phyloP scores from a whole-genome alignment of 2,888 invertebrate species.

The Drosophila basisetae region DNA sequence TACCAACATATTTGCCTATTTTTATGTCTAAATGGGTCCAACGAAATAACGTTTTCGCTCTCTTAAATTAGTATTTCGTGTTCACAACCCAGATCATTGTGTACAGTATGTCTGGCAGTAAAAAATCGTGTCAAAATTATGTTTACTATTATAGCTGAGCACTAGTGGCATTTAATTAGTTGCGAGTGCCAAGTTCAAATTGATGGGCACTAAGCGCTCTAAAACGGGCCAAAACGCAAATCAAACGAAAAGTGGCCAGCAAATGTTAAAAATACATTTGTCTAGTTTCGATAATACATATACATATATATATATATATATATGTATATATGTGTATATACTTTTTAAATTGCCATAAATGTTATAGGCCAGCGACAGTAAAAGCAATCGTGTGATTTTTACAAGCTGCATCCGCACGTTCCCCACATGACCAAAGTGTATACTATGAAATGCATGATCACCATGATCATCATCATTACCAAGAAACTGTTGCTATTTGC shows the following conservation, averaged over 20 bases:
- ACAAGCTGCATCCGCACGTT: conserved; percentile 40
- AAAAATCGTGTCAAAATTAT: not conserved
- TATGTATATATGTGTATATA: not conserved
- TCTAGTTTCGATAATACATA: conserved; percentile 54
- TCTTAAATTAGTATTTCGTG: not conserved
- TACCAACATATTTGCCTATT: not conserved
- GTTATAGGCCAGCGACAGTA: conserved; percentile 36
- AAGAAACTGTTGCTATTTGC: conserved; percentile 54
- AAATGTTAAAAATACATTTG: conserved; percentile 66
- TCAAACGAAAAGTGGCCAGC: conserved; percentile 30
- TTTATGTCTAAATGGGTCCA: not conserved
- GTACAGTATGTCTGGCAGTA: not conserved
- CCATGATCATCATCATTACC: not conserved
- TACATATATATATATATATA: conserved; percentile 10
- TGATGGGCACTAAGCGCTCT: conserved; percentile 47
- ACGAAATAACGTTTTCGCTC: not conserved
- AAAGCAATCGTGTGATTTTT: conserved; percentile 46
- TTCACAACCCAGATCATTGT: not conserved
- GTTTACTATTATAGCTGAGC: conserved; percentile 8
- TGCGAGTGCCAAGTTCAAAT: conserved; percentile 45
- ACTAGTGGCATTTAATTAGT: conserved; percentile 34
- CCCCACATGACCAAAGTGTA: conserved; percentile 44
- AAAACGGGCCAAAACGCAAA: conserved; percentile 29
- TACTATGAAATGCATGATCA: conserved; percentile 23
- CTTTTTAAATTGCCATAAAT: conserved; percentile 63